These are phyloP conservation scores for Tuberolachnus salignus DNA, from an alignment of 2,888 invertebrate species.

Conservation along the genomic window DNA sequence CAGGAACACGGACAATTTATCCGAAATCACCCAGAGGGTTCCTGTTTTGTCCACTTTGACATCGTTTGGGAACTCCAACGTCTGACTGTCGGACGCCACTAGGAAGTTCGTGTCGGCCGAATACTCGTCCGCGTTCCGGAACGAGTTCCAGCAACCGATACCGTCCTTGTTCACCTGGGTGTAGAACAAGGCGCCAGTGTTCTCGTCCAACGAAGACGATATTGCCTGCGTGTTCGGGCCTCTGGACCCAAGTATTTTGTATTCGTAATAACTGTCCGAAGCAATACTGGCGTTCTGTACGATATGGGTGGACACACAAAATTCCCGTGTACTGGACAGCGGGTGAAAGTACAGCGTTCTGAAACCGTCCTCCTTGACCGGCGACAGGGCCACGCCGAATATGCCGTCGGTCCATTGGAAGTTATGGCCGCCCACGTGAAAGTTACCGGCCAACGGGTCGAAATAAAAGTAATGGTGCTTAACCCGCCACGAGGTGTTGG, in stretches of 20 bases:
- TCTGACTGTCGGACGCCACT: slow-evolving; percentile 69
- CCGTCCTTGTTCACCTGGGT: slow-evolving; percentile 79
- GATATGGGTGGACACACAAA: slow-evolving; percentile 75
- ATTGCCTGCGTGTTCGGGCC: slow-evolving; percentile 77
- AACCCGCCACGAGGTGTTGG: slow-evolving; percentile 79
- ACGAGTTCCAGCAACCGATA: slow-evolving; percentile 80
- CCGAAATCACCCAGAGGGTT: slow-evolving; percentile 78
- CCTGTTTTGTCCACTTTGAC: slow-evolving; percentile 75
- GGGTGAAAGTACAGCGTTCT: slow-evolving; percentile 78
- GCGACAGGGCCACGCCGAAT: slow-evolving; percentile 75
- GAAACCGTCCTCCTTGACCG: slow-evolving; percentile 64
- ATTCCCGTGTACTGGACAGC: slow-evolving; percentile 81
- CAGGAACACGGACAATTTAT: slow-evolving; percentile 76
- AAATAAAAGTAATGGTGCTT: slow-evolving; percentile 77
- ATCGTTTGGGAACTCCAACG: slow-evolving; percentile 81
- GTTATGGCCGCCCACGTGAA: slow-evolving; percentile 76
- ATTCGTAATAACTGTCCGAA: slow-evolving; percentile 74
- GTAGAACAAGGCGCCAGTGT: slow-evolving; percentile 75
- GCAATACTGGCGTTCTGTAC: slow-evolving; percentile 75
- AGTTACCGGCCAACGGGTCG: slow-evolving; percentile 76
- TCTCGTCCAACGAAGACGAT: slow-evolving; percentile 73
- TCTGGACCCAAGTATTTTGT: slow-evolving; percentile 76
- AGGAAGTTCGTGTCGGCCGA: slow-evolving; percentile 69
- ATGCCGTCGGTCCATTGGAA: slow-evolving; percentile 87
- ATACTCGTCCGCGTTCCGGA: slow-evolving; percentile 68